Conservation (phyloP, 23 tunicate species). For the Halocynthia roretzi region DNA sequence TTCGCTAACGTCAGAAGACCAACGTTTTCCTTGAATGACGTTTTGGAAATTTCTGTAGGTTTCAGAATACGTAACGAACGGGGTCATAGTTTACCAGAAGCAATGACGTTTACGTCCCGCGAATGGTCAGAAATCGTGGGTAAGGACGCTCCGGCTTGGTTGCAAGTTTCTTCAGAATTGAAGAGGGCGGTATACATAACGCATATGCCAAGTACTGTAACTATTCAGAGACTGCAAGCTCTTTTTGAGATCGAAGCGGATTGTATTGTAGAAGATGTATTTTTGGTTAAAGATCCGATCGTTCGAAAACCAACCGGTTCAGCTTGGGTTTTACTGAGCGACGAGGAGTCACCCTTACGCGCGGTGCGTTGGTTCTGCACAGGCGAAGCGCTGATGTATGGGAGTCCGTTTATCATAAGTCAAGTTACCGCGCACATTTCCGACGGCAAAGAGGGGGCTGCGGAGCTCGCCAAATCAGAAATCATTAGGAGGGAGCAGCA, state of each 20-base stretch:
- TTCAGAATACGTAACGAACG: not conserved
- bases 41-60: slow-evolving; percentile 31
- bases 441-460: slow-evolving; percentile 19
- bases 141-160: slow-evolving; percentile 74
- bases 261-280: slow-evolving; percentile 44
- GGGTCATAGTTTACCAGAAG: not conserved
- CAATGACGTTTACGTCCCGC: slow-evolving; percentile 2
- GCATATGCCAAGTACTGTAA: slow-evolving; percentile 61
- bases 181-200: slow-evolving; percentile 44
- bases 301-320: slow-evolving; percentile 64
- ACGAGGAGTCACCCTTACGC: slow-evolving; percentile 34
- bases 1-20: slow-evolving; percentile 33
- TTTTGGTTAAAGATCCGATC: slow-evolving; percentile 65
- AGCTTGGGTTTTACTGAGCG: slow-evolving; percentile 68
- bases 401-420: slow-evolving; percentile 55
- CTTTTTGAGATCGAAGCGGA: slow-evolving; percentile 83
- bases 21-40: slow-evolving; percentile 32
- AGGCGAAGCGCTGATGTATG: slow-evolving; percentile 74
- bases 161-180: slow-evolving; percentile 30
- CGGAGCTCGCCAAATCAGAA: slow-evolving; percentile 38
- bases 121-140: slow-evolving; percentile 51
- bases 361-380: slow-evolving; percentile 43
- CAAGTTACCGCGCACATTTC: slow-evolving; percentile 20
- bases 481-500: slow-evolving; percentile 15
- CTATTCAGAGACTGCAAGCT: slow-evolving; percentile 62